Conservation (phyloP, 2,797 vertebrate species). For the Pelobates cultripes region DNA sequence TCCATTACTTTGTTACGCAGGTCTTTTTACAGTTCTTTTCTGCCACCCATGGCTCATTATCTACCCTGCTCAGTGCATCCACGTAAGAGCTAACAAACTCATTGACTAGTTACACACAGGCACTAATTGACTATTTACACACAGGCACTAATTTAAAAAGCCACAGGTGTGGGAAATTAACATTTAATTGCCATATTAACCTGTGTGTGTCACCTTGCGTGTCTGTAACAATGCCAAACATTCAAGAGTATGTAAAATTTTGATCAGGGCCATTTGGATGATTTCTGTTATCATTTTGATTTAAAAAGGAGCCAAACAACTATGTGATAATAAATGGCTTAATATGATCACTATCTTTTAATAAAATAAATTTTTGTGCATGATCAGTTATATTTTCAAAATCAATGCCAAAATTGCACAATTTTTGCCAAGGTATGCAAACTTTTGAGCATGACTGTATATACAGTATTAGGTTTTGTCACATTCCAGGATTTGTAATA, state of each 20-base stretch:
- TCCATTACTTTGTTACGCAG: background rate
- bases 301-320: background rate
- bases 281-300: background rate
- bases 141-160: background rate
- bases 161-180: background rate
- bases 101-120: background rate
- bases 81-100: background rate
- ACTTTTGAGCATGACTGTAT: no score
- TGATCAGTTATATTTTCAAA: no score
- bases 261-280: background rate
- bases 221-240: background rate
- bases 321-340: no score
- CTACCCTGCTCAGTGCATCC: background rate
- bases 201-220: background rate
- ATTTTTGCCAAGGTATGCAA: no score
- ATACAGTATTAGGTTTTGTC: no score
- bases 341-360: constrained; percentile 20
- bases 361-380: no score
- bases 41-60: background rate
- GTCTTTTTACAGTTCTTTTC: background rate
- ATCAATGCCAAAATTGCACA: no score
- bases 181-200: background rate
- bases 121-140: background rate
- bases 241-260: background rate
- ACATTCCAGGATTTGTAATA: no score